These are phyloP conservation scores for Chaetops frenatus DNA, from an alignment of 2,113 vertebrate genomes.

Conservation along the genomic window DNA sequence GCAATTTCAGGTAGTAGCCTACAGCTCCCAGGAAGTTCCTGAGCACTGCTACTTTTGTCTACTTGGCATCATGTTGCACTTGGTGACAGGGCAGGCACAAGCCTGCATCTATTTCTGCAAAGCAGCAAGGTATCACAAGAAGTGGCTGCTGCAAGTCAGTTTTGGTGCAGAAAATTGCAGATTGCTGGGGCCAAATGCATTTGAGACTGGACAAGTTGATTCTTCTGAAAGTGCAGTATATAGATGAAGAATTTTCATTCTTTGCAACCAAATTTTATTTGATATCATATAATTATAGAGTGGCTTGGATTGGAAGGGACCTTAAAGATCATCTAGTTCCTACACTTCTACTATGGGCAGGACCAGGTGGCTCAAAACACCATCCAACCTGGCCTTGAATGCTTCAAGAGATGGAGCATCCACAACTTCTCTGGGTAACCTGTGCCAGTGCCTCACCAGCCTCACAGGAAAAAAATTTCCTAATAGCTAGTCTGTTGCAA, in stretches of 20 bases:
- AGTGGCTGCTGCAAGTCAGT: not conserved
- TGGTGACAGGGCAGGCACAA: not conserved
- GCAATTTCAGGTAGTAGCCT: not conserved
- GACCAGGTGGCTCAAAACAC: not conserved
- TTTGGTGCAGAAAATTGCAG: not conserved
- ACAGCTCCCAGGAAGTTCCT: not conserved
- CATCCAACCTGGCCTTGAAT: not conserved
- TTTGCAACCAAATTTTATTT: not conserved
- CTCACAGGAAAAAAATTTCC: not conserved
- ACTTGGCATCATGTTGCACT: rapidly evolving
- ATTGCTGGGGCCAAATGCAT: rapidly evolving
- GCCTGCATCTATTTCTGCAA: not conserved
- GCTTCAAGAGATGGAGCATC: not conserved
- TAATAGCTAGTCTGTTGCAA: not conserved
- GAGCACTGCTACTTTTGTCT: not conserved
- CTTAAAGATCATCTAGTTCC: not conserved
- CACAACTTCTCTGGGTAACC: not conserved
- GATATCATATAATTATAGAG: not conserved
- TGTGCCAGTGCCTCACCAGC: not conserved
- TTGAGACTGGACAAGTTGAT: not conserved
- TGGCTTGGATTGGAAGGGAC: not conserved
- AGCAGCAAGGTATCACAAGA: not conserved
- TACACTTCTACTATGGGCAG: not conserved
- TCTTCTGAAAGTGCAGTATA: not conserved
- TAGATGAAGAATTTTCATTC: not conserved